Percentiles rank a stretch among this genome's conserved stretches.
Evolutionary conservation across 2,113 vertebrate genomes (phyloP).

Genomic region (Micronisus gabar): DNA sequence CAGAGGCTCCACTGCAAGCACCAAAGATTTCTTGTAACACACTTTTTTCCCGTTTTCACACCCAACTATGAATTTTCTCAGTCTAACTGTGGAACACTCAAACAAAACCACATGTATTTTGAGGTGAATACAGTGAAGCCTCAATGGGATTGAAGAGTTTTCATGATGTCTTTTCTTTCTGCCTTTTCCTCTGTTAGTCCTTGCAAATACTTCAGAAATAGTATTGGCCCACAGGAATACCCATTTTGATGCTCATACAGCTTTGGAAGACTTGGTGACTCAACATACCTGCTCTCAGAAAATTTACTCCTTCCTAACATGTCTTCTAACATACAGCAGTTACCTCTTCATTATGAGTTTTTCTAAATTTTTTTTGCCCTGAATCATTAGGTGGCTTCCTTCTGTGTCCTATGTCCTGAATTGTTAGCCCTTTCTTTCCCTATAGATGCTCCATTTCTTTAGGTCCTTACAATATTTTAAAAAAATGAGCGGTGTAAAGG

Average conservation of each 20-base stretch:
- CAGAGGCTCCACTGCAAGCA: neutral
- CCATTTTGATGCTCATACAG: neutral
- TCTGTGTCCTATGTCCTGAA: neutral
- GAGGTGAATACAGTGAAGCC: neutral
- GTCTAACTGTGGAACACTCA: neutral
- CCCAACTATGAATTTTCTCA: neutral
- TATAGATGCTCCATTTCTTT: neutral
- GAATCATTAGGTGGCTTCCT: neutral
- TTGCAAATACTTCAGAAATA: neutral
- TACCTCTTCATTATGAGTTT: neutral
- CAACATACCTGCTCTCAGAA: neutral
- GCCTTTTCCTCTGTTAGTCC: neutral
- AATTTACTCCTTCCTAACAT: neutral
- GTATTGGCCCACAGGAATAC: neutral
- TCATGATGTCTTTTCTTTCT: neutral
- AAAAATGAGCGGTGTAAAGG: fast-evolving
- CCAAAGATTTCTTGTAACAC: neutral
- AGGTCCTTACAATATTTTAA: neutral
- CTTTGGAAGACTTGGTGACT: neutral
- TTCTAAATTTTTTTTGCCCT: neutral
- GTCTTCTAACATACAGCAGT: neutral
- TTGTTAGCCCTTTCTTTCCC: neutral
- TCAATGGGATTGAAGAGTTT: neutral
- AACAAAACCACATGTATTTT: neutral
- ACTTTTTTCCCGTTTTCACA: neutral